Evolutionary conservation across 2,888 invertebrate genomes (phyloP).

Genomic region (Rambutsinella grinnellia): DNA sequence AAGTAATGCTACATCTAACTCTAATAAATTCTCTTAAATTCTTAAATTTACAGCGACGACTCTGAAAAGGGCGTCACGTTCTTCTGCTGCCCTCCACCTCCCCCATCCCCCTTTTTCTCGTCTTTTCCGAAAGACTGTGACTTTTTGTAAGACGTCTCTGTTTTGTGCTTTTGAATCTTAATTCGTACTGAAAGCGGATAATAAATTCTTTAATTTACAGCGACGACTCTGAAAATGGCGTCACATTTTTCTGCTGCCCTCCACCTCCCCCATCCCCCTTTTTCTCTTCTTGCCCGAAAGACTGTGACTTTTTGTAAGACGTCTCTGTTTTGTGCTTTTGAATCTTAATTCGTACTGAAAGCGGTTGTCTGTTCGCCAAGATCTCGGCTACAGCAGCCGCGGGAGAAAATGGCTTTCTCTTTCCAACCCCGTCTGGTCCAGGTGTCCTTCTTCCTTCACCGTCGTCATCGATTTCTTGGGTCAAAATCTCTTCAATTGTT

Average conservation of each 20-base stretch:
- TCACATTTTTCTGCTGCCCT: constrained; percentile 5
- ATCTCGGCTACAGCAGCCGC: constrained; percentile 56
- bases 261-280: constrained; percentile 13
- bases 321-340: constrained; percentile 58
- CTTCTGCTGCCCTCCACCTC: constrained; percentile 23
- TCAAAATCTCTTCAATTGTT: constrained; percentile 30
- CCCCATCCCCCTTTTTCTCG: not conserved
- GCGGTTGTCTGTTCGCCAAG: constrained; percentile 47
- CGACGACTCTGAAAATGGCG: constrained; percentile 39
- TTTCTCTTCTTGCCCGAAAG: constrained; percentile 7
- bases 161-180: constrained; percentile 59
- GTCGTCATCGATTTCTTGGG: constrained; percentile 31
- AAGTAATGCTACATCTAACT: too few species aligned
- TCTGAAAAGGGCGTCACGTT: constrained; percentile 27
- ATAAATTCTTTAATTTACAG: constrained; percentile 5
- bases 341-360: constrained; percentile 57
- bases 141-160: constrained; percentile 55
- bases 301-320: constrained; percentile 53
- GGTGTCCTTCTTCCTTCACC: not conserved
- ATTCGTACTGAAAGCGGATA: constrained; percentile 56
- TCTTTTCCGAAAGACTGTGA: constrained; percentile 31
- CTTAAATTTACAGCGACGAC: constrained; percentile 20
- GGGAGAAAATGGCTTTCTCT: constrained; percentile 34
- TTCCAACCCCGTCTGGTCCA: not conserved
- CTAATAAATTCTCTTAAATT: too few species aligned